Percentiles rank a stretch among this genome's conserved stretches.
Evolutionary conservation across 1,140 invertebrate species (phyloP).

Genomic region (Lucilia sericata): DNA sequence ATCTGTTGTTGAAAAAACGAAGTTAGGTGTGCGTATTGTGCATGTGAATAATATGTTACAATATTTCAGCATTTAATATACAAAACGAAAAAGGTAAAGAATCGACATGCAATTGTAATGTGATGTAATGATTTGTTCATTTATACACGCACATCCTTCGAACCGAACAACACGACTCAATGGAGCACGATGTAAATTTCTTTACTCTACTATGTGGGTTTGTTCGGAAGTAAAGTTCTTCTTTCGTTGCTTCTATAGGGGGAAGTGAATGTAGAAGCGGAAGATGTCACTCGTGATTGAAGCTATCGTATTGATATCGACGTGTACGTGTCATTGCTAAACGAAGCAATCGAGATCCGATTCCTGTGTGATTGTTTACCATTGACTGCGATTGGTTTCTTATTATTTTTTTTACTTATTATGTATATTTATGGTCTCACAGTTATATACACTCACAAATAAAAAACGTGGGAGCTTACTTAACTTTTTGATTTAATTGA

Average conservation of each 20-base stretch:
- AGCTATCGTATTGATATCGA: conserved; percentile 43
- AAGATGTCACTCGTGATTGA: conserved; percentile 48
- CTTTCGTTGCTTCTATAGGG: background rate
- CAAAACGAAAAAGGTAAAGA: background rate
- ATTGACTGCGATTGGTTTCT: conserved; percentile 36
- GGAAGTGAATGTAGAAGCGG: conserved; percentile 45
- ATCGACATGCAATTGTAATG: conserved; percentile 31
- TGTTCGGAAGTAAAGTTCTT: conserved; percentile 12
- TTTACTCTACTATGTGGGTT: background rate
- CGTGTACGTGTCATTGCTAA: conserved; percentile 42
- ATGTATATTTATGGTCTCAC: background rate
- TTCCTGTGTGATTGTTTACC: conserved; percentile 15
- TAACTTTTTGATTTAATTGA: background rate
- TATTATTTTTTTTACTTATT: background rate
- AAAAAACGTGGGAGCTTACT: background rate
- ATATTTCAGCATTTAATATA: background rate
- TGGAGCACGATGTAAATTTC: background rate
- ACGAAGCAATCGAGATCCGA: conserved; percentile 43
- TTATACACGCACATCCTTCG: conserved; percentile 27
- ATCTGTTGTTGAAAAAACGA: background rate
- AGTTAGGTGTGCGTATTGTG: background rate
- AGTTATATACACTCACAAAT: conserved; percentile 14
- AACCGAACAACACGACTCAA: no score
- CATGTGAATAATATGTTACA: conserved; percentile 23
- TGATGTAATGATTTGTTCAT: conserved; percentile 36